Evolutionary conservation across 2,113 vertebrate genomes (phyloP), one percentile per base, ranked within the genome.

Genomic region (Psittacus erithacus): DNA sequence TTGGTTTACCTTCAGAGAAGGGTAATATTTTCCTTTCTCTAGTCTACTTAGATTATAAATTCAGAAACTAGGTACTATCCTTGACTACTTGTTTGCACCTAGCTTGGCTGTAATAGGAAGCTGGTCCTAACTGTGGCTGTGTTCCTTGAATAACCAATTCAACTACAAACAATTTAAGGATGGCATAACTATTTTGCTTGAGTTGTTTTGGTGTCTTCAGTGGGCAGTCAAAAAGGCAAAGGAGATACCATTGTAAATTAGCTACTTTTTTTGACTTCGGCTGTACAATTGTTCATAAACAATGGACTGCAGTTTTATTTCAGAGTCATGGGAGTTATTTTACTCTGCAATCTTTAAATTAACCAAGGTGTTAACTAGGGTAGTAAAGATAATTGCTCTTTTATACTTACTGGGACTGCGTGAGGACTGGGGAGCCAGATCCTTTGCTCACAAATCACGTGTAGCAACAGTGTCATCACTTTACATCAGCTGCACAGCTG

Each of bases 301-400:
- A 81, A 88, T 0, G 18, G 44, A 73, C 86, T 77, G 79, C 50
- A 76, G 52, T 84, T 93, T 93, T 88, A 78, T 88, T 96, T n/a
- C 27, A 44, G 77, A 81, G 73, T 71, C 76, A 44, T 62, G 90
- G 83, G 88, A 94, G 73, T 57, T 86, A 44, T 94, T 96, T 95
- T 79, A 28, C 44, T 75, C 39, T 65, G 38, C 17, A 75, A 62
- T 82, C 76, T 95, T 95, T 95, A 96, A 93, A 88, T 94, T 96
- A 83, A 81, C 75, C 80, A 94, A 90, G 73, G 47, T 81, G 29
- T 93, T 96, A 95, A 93, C 79, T 83, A 90, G 50, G 5, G 39
- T 76, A 83, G 64, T 88, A 71, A 92, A 95, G 82, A 74, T 84
- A 92, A 93, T 57, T 22, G 25, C 52, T 86, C 38, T 94, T 93